Evolutionary conservation across 2,888 invertebrate species (phyloP).

Genomic region (Harmothoe impar): DNA sequence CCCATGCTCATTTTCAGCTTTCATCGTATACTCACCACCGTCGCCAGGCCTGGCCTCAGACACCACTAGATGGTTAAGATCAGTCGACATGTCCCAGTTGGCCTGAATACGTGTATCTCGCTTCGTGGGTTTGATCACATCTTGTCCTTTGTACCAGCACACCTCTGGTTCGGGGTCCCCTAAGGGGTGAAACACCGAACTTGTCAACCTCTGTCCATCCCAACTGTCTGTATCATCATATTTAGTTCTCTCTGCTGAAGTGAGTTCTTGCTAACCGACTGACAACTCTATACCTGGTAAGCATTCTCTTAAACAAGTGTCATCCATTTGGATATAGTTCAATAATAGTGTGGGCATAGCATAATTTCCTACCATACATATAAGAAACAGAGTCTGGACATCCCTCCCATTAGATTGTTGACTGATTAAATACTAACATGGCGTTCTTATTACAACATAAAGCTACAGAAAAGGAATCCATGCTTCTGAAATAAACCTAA

Average conservation of each 20-base stretch:
- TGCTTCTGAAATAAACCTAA: conserved; percentile 57
- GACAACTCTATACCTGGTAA: conserved; percentile 60
- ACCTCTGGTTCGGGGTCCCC: conserved; percentile 73
- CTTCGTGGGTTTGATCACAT: conserved; percentile 66
- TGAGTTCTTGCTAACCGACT: conserved; percentile 50
- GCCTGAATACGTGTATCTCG: conserved; percentile 59
- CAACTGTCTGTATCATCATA: conserved; percentile 49
- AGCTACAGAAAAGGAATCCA: conserved; percentile 15
- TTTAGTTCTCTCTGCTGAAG: conserved; percentile 42
- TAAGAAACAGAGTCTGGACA: conserved; percentile 32
- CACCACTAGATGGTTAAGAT: conserved; percentile 73
- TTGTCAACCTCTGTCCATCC: conserved; percentile 53
- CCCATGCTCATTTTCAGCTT: conserved; percentile 73
- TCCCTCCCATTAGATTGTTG: conserved; percentile 22
- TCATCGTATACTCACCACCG: conserved; percentile 74
- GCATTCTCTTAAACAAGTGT: conserved; percentile 23
- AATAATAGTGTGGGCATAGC: conserved; percentile 15
- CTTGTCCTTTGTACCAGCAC: conserved; percentile 78
- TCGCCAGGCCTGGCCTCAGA: conserved; percentile 71
- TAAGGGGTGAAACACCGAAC: conserved; percentile 62
- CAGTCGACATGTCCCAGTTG: conserved; percentile 68
- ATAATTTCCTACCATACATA: background rate
- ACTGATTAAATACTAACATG: conserved; percentile 33
- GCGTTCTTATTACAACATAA: background rate
- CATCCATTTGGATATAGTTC: background rate